Conservation (phyloP, 2,113 vertebrate genomes). For the Pseudorasbora parva region DNA sequence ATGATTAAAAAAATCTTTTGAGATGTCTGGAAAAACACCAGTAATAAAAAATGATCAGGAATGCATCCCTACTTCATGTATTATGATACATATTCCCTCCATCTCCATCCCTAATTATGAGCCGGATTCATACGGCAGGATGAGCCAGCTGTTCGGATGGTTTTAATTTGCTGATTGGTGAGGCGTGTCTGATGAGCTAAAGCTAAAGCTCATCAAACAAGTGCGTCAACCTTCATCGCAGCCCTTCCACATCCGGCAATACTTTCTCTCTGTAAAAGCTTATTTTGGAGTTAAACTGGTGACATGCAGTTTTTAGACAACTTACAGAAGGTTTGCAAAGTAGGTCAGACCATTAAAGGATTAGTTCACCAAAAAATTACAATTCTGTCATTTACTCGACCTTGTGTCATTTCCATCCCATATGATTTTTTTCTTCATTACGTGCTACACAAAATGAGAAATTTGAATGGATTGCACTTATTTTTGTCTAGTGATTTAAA, state of each 20-base stretch:
- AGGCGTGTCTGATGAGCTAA: constrained; percentile 38
- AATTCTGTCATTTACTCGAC: background rate
- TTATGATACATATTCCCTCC: background rate
- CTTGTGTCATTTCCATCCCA: background rate
- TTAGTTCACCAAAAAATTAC: background rate
- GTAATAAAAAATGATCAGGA: background rate
- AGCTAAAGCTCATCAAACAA: constrained; percentile 30
- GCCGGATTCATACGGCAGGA: background rate
- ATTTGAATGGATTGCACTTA: background rate
- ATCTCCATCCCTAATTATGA: background rate
- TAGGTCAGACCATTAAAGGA: constrained; percentile 25
- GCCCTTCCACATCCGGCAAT: constrained; percentile 1
- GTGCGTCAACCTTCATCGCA: constrained; percentile 21
- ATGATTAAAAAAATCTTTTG: background rate
- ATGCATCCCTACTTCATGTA: background rate
- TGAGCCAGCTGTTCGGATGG: constrained; percentile 32
- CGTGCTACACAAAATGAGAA: background rate
- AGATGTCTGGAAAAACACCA: background rate
- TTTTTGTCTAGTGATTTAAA: background rate
- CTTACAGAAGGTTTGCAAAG: constrained; percentile 16
- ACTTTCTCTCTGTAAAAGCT: constrained; percentile 17
- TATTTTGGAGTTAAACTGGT: constrained; percentile 45
- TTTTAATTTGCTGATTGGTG: constrained; percentile 33
- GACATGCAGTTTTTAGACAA: constrained; percentile 44
- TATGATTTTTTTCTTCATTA: background rate